Evolutionary conservation across 2,113 vertebrate genomes (phyloP), one percentile per base, ranked within the genome.

Genomic region (Agapornis roseicollis): DNA sequence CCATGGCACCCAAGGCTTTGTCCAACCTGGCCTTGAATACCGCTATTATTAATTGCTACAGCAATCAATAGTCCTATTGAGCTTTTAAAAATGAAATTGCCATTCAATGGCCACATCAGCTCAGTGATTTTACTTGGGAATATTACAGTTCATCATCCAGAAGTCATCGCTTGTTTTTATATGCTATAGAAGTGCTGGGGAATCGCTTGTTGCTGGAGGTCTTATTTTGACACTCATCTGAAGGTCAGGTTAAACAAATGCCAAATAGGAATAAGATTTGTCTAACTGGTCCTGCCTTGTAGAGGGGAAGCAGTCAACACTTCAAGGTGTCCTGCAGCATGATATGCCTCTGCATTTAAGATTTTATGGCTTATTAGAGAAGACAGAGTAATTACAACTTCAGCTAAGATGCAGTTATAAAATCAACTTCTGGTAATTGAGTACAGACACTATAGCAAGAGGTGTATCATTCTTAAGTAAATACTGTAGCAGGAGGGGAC

Each of bases 221-320:
- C 69, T 86, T 58, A 39, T 63, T 96, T 81, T 86, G 93, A 92
- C 89, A 90, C 80, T 47, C 27, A 49, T 90, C 35, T 1, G 5
- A 95, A 95, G 93, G 95, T 93, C 90, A 81, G 94, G 83, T 90
- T 88, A 92, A 95, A 86, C 55, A 94, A 94, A 94, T 84, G 92
- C 65, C 91, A 86, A 63, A 92, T 2, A 76, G 35, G 61, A 90
- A 11, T 81, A 81, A 60, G 83, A 86, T 79, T 87, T 92, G 60
- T 87, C 88, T 93, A 81, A 93, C 84, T 84, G 86, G 72, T 55
- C 46, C 55, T 66, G 69, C 76, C 64, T 90, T 58, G 60, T 13
- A 58, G 65, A 88, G 52, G 65, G 35, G 35, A 92, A 88, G 74
- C 3, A 80, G 64, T 24, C 64, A 80, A 93, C 80, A 87, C 61